Percentiles rank a stretch among this genome's conserved stretches.
Evolutionary conservation across 2,888 invertebrate species (phyloP).

Genomic region (Euclidia mi): DNA sequence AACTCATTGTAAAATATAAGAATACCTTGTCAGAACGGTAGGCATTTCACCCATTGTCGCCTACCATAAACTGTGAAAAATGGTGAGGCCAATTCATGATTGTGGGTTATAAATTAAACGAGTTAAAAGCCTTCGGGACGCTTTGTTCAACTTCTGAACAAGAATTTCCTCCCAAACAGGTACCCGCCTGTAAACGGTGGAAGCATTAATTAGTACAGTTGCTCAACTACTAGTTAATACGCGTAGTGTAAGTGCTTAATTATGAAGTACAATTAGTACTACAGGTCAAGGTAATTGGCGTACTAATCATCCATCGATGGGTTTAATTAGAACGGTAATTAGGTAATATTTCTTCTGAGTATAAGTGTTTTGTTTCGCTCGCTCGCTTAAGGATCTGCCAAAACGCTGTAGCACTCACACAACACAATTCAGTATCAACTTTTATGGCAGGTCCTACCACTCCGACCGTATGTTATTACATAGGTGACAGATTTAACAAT

Average conservation of each 20-base stretch:
- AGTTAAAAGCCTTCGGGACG: conserved; percentile 24
- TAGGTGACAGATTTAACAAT: no score
- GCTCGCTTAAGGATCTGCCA: no score
- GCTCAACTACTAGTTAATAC: conserved; percentile 33
- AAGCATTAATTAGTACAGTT: conserved; percentile 34
- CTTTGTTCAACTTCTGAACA: conserved; percentile 26
- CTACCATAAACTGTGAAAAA: conserved; percentile 8
- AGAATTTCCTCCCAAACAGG: conserved; percentile 14
- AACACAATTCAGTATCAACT: no score
- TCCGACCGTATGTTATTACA: no score
- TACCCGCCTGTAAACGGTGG: conserved; percentile 16
- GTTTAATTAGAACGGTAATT: conserved; percentile 36
- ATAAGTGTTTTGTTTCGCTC: no score
- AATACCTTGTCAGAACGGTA: neutral
- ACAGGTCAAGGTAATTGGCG: conserved; percentile 19
- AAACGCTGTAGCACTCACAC: no score
- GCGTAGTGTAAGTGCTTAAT: conserved; percentile 42
- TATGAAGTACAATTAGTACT: conserved; percentile 25
- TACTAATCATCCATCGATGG: conserved; percentile 24
- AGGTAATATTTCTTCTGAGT: conserved; percentile 2
- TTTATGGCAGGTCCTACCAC: no score
- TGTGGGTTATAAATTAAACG: conserved; percentile 14
- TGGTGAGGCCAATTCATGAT: conserved; percentile 11
- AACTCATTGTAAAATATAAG: conserved; percentile 1
- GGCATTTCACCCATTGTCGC: neutral